Evolutionary conservation across 2,888 invertebrate genomes (phyloP).

Genomic region (Drosophila recens): DNA sequence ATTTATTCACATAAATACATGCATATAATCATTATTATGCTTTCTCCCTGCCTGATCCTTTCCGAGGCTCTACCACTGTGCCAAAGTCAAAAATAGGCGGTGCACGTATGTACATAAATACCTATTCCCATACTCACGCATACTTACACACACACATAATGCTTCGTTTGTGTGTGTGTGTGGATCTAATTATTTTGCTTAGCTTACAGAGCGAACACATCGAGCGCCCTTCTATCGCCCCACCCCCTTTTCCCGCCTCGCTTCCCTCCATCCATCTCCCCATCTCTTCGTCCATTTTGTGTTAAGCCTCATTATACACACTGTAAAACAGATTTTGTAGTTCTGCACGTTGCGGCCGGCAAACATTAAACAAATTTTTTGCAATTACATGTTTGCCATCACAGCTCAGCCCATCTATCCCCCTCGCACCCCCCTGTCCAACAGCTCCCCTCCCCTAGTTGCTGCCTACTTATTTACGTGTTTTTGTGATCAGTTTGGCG

Average conservation of each 20-base stretch:
- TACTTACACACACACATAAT: constrained; percentile 3
- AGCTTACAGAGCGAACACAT: constrained; percentile 3
- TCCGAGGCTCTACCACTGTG: constrained; percentile 11
- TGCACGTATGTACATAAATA: constrained; percentile 8
- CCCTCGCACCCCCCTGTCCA: neutral
- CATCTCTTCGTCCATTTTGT: neutral
- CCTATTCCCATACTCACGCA: neutral
- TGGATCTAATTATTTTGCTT: constrained; percentile 41
- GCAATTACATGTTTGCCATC: constrained; percentile 54
- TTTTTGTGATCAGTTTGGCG: constrained; percentile 59
- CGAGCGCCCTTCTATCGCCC: neutral
- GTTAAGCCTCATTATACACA: constrained; percentile 30
- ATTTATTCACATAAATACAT: too few species aligned
- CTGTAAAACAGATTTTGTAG: constrained; percentile 33
- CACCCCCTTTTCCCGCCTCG: neutral
- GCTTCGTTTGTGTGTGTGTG: constrained; percentile 16
- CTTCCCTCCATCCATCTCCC: too few species aligned
- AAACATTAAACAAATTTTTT: constrained; percentile 41
- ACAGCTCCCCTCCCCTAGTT: too few species aligned
- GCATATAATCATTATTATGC: too few species aligned
- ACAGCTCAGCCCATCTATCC: constrained; percentile 14
- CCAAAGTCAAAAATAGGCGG: constrained; percentile 8
- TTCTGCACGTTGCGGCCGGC: constrained; percentile 29
- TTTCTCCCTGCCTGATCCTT: too few species aligned
- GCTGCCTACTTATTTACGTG: constrained; percentile 39